Percentiles rank a stretch among this genome's conserved stretches.
Evolutionary conservation across 2,113 vertebrate species (phyloP).

Genomic region (Enhydra lutris): DNA sequence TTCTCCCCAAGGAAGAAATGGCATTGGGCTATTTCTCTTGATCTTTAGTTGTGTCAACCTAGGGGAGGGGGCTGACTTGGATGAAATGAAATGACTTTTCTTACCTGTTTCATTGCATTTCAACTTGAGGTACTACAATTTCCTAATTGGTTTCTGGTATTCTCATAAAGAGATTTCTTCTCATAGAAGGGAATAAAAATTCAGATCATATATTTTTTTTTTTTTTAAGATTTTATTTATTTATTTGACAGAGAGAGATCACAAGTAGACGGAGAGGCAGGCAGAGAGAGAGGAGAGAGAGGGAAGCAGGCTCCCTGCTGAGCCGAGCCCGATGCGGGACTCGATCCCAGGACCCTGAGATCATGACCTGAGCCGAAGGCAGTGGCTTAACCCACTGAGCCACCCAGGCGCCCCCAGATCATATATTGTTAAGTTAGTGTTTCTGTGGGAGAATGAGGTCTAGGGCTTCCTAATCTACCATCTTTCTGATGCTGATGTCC

Average conservation of each 20-base stretch:
- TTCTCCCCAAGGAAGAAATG: background rate
- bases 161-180: background rate
- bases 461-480: background rate
- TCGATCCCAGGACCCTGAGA: too few species aligned
- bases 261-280: too few species aligned
- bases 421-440: slow-evolving; percentile 1
- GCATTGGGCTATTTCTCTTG: background rate
- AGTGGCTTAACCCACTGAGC: too few species aligned
- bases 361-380: too few species aligned
- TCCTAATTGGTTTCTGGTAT: background rate
- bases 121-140: background rate
- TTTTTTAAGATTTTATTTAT: too few species aligned
- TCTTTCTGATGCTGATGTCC: background rate
- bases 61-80: background rate
- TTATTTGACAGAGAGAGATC: too few species aligned
- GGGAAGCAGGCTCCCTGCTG: too few species aligned
- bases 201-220: background rate
- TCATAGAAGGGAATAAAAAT: background rate
- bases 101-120: background rate
- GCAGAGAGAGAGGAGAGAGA: too few species aligned
- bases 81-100: background rate
- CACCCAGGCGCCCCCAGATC: too few species aligned
- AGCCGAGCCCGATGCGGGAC: too few species aligned
- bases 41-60: background rate
- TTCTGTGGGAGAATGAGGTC: background rate